Evolutionary conservation across 2,888 invertebrate genomes (phyloP).

Genomic region (Hypena proboscidalis): DNA sequence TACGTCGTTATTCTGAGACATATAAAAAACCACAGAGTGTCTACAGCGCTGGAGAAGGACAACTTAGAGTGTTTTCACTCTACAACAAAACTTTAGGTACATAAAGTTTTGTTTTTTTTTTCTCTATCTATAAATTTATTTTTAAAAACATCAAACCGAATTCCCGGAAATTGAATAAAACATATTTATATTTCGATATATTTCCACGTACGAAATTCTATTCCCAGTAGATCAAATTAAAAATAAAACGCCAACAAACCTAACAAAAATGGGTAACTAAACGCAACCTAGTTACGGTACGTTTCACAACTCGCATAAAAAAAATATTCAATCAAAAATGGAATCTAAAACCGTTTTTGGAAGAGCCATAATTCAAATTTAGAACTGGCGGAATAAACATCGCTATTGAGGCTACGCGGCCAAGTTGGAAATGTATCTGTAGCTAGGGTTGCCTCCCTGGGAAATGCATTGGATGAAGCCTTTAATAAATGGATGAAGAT

Average conservation of each 20-base stretch:
- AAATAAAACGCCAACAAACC: not conserved
- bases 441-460: slow-evolving; percentile 2
- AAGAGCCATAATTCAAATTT: slow-evolving; percentile 23
- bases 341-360: slow-evolving; percentile 9
- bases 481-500: no score
- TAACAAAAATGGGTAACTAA: not conserved
- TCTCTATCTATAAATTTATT: no score
- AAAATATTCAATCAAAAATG: slow-evolving; percentile 11
- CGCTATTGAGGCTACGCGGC: slow-evolving; percentile 28
- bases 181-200: no score
- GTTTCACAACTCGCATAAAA: not conserved
- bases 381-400: slow-evolving; percentile 24
- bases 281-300: not conserved
- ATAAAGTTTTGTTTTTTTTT: no score
- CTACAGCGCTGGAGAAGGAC: no score
- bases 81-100: no score
- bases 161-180: no score
- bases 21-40: no score
- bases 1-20: no score
- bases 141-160: no score
- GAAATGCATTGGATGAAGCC: not conserved
- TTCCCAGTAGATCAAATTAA: not conserved
- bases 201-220: no score
- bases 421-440: slow-evolving; percentile 27
- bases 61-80: no score